Evolutionary conservation across 2,113 vertebrate genomes (phyloP).

Genomic region (Cyphomyrus discorhynchus): DNA sequence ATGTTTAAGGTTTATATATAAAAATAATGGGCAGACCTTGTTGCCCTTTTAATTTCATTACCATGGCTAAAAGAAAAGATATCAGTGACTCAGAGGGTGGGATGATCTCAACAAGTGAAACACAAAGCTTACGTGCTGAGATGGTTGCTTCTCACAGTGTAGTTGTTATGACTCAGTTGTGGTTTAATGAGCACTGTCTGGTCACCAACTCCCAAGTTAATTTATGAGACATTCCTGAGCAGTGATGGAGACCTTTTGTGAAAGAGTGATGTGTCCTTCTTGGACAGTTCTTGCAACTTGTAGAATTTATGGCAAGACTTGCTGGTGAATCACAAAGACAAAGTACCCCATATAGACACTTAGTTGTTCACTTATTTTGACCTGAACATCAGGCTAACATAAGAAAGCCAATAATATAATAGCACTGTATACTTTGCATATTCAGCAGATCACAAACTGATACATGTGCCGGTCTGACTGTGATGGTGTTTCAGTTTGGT

Average conservation of each 20-base stretch:
- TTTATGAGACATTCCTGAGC: background rate
- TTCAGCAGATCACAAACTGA: background rate
- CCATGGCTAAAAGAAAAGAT: too few species aligned
- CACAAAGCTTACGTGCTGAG: too few species aligned
- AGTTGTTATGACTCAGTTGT: too few species aligned
- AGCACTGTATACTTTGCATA: background rate
- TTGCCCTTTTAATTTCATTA: too few species aligned
- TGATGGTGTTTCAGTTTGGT: background rate
- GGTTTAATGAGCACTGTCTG: background rate
- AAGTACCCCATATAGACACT: background rate
- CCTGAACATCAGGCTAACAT: background rate
- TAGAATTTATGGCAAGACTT: background rate
- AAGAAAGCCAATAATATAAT: background rate
- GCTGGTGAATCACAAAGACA: background rate
- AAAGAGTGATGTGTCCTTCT: background rate
- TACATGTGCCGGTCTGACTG: background rate
- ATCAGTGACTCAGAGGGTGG: too few species aligned
- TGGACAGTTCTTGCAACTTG: background rate
- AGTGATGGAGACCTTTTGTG: background rate
- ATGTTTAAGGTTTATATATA: too few species aligned
- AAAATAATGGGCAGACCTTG: too few species aligned
- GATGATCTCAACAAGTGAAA: too few species aligned
- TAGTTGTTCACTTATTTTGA: background rate
- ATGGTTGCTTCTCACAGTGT: too few species aligned
- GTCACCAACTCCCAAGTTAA: background rate